Evolutionary conservation across 1,140 invertebrate species (phyloP), one percentile per base, ranked within the genome.

Genomic region (Microplitis demolitor): DNA sequence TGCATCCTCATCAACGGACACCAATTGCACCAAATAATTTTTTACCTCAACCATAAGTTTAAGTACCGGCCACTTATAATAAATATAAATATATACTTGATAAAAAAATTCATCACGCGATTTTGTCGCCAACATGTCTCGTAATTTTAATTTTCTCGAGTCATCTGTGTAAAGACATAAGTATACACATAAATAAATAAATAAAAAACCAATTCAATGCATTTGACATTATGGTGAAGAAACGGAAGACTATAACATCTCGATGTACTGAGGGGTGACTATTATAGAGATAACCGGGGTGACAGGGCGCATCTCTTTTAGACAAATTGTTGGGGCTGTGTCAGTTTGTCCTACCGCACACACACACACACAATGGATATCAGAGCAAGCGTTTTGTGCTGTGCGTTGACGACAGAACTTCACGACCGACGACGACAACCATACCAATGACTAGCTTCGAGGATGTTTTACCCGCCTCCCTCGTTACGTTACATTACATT

Each of bases 401-500:
- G 39, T 39, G 6, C 39, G 39, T 39, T 39, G 39, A 39, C 39
- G 39, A 39, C 39, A 39, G 39, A 39, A 39, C 39, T 39, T 11
- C 39, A 39, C 39, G 39, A 39, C 39, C 39, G 39, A 39, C 39
- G 39, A 39, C 39, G 39, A 39, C 39, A 39, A 39, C 39, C 39
- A 39, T 39, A 39, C 39, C 39, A 39, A 39, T 39, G 39, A 39
- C 39, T 39, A 5, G 34, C n/a, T 66, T 51, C 39, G 6, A 71
- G 60, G 61, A 53, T 67, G 35, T 31, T 14, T 66, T 53, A 35
- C 67, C 74, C 72, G 73, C 74, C 74, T 73, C 71, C 74, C 74
- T 76, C 71, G 74, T 76, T 75, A 75, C 74, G 68, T 75, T 76
- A 73, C 74, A 73, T 76, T 73, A 75, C 71, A 77, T 77, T 77